phyloP scores from a whole-genome alignment of 1,140 invertebrate genomes.

The Neodiprion virginianus region DNA sequence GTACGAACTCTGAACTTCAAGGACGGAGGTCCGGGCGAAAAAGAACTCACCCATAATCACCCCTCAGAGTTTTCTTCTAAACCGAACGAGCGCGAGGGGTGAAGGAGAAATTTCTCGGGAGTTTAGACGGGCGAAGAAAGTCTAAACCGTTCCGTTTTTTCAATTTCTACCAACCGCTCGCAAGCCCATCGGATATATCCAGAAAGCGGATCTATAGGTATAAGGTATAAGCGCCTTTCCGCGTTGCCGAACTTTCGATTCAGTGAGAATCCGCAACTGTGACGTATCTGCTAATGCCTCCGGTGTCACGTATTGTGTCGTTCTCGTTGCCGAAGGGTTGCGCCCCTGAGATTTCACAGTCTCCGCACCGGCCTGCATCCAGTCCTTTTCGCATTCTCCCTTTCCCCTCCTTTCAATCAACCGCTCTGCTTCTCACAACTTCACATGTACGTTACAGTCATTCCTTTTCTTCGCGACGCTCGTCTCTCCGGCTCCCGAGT shows the following conservation, averaged over 20 bases:
- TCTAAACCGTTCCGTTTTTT: neutral
- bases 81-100: no score
- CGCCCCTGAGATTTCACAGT: neutral
- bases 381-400: neutral
- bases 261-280: constrained; percentile 2
- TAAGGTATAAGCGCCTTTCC: constrained; percentile 1
- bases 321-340: neutral
- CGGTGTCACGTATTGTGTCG: neutral
- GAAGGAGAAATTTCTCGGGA: neutral
- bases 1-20: no score
- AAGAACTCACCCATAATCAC: no score
- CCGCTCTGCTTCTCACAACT: no score
- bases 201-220: neutral
- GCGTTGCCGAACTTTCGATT: neutral
- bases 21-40: no score
- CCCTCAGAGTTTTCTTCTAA: no score
- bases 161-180: neutral
- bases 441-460: no score
- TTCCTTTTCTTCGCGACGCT: no score
- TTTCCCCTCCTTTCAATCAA: neutral
- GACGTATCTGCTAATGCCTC: constrained; percentile 5
- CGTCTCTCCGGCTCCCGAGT: neutral
- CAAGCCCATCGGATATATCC: neutral
- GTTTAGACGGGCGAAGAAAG: neutral
- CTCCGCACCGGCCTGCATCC: neutral